Conservation (phyloP, 2,113 vertebrate species). For the Epinephelus moara region DNA sequence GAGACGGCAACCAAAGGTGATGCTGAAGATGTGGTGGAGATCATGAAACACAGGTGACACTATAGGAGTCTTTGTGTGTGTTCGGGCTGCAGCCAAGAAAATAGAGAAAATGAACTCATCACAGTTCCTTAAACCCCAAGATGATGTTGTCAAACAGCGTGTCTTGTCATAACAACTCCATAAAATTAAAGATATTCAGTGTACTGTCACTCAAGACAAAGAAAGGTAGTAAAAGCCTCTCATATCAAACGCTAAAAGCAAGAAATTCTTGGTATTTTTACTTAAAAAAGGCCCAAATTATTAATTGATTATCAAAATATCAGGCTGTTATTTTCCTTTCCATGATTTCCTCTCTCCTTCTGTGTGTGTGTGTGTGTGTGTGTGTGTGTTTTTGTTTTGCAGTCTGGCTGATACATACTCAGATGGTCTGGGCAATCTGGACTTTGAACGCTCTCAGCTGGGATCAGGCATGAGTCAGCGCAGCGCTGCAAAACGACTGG, state of each 20-base stretch:
- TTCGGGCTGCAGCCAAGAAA: neutral
- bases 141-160: no score
- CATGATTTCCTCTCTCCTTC: neutral
- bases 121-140: neutral
- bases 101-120: neutral
- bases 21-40: slow-evolving; percentile 96
- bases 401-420: slow-evolving; percentile 96
- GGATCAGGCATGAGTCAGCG: slow-evolving; percentile 98
- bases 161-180: neutral
- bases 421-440: slow-evolving; percentile 94
- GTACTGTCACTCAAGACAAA: neutral
- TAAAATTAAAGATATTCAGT: neutral
- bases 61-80: neutral
- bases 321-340: no score
- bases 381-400: slow-evolving; percentile 19
- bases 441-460: slow-evolving; percentile 96
- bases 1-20: slow-evolving; percentile 92
- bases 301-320: no score
- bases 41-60: slow-evolving; percentile 98
- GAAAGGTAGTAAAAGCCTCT: neutral
- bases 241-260: neutral
- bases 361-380: neutral
- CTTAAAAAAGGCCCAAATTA: no score
- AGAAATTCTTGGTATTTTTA: no score
- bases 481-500: slow-evolving; percentile 89